Conservation (phyloP, 2,113 vertebrate genomes). For the Antechinus flavipes region DNA sequence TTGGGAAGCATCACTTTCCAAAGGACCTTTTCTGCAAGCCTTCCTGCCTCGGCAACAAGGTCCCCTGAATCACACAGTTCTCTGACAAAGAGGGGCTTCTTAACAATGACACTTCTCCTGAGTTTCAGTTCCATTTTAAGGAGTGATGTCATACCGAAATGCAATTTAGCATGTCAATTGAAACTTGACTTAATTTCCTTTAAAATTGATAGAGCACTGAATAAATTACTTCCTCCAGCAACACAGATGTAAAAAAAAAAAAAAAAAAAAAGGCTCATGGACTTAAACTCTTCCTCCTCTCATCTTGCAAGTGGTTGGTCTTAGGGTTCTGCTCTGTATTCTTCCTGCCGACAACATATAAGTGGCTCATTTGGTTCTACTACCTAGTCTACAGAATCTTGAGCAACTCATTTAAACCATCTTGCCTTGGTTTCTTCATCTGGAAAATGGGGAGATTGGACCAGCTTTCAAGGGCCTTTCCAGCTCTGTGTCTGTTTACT, state of each 20-base stretch:
- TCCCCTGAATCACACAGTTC: not conserved
- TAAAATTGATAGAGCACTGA: not conserved
- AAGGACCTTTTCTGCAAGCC: not conserved
- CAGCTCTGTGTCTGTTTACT: not conserved
- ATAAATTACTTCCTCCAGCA: not conserved
- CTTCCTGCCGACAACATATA: not conserved
- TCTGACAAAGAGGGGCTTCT: not conserved
- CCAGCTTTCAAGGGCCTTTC: not conserved
- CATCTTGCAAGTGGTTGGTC: not conserved
- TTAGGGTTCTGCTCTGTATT: not conserved
- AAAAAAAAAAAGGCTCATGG: not conserved
- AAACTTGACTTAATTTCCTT: not conserved
- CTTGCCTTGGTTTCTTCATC: not conserved
- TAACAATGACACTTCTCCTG: not conserved
- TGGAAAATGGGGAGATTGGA: not conserved
- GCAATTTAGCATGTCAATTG: not conserved
- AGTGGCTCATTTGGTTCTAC: not conserved
- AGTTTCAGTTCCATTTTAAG: not conserved
- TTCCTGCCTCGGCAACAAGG: not conserved
- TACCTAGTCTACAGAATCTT: not conserved
- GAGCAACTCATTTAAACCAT: not conserved
- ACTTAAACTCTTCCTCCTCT: not conserved
- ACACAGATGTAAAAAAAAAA: not conserved
- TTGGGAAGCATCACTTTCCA: not conserved
- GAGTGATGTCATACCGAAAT: not conserved